These are phyloP conservation scores for Ptychadena robeensis DNA, from an alignment of 2,797 vertebrate genomes.

Conservation along the genomic window DNA sequence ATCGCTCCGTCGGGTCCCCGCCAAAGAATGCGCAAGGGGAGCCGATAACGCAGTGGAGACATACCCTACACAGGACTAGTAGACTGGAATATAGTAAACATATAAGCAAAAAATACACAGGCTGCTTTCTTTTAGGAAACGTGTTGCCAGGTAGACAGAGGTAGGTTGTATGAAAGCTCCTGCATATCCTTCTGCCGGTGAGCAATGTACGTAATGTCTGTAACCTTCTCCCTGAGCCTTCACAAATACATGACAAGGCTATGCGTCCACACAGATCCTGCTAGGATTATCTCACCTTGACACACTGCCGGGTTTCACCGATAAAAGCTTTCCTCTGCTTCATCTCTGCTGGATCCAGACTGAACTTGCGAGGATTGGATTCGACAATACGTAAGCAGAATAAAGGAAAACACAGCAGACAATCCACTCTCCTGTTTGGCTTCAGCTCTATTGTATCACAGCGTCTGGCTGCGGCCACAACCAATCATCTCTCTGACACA, in stretches of 20 bases:
- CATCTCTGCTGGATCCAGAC: conserved; percentile 88
- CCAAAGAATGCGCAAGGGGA: too few species aligned
- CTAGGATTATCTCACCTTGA: conserved; percentile 81
- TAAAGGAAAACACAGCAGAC: conserved; percentile 69
- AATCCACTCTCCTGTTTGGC: not conserved
- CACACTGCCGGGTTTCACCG: conserved; percentile 85
- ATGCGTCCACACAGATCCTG: not conserved
- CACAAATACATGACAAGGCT: not conserved
- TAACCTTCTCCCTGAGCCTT: not conserved
- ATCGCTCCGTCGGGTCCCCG: too few species aligned
- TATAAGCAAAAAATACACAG: too few species aligned
- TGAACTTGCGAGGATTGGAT: conserved; percentile 97
- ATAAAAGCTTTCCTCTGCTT: conserved; percentile 94
- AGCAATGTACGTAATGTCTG: not conserved
- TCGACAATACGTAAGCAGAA: conserved; percentile 85
- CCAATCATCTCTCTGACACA: not conserved
- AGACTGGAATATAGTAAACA: too few species aligned
- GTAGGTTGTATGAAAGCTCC: not conserved
- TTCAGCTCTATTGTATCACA: not conserved
- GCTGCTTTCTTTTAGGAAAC: too few species aligned
- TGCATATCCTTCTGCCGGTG: not conserved
- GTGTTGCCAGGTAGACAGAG: too few species aligned
- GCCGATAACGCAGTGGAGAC: too few species aligned
- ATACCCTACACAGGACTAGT: too few species aligned
- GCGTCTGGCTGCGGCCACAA: not conserved